phyloP scores from a whole-genome alignment of 2,113 vertebrate species.

The Sapayoa aenigma region DNA sequence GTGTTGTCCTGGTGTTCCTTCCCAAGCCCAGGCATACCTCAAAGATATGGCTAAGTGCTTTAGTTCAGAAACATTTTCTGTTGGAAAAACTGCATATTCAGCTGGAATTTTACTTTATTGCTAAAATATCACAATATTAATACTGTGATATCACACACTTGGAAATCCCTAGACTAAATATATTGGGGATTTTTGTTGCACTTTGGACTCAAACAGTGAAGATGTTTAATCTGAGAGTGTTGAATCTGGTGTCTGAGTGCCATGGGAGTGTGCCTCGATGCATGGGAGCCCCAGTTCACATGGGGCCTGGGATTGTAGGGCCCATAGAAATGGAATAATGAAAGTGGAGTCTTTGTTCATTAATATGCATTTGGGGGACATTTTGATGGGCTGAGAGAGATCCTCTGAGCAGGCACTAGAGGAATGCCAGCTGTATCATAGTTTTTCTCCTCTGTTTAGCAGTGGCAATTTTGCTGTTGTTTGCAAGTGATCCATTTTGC shows the following conservation, averaged over 20 bases:
- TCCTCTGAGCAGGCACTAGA: background rate
- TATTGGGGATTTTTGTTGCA: background rate
- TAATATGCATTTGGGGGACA: background rate
- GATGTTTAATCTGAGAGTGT: background rate
- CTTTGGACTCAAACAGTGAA: background rate
- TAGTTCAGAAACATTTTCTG: background rate
- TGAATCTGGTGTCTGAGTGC: background rate
- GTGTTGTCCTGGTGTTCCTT: background rate
- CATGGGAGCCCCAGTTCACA: rapidly evolving
- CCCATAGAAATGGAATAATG: background rate
- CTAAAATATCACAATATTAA: background rate
- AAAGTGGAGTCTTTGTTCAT: background rate
- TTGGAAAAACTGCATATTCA: background rate
- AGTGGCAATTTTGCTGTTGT: background rate
- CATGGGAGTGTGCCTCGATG: background rate
- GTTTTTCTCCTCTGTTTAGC: background rate
- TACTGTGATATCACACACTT: background rate
- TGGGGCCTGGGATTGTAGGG: background rate
- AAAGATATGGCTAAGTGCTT: background rate
- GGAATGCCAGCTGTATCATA: background rate
- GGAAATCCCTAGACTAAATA: background rate
- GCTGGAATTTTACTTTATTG: background rate
- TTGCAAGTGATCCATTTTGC: background rate
- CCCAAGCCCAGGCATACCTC: background rate
- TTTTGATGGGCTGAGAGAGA: background rate